These are phyloP conservation scores for Hassar affinis DNA, from an alignment of 2,113 vertebrate species.

Conservation along the genomic window DNA sequence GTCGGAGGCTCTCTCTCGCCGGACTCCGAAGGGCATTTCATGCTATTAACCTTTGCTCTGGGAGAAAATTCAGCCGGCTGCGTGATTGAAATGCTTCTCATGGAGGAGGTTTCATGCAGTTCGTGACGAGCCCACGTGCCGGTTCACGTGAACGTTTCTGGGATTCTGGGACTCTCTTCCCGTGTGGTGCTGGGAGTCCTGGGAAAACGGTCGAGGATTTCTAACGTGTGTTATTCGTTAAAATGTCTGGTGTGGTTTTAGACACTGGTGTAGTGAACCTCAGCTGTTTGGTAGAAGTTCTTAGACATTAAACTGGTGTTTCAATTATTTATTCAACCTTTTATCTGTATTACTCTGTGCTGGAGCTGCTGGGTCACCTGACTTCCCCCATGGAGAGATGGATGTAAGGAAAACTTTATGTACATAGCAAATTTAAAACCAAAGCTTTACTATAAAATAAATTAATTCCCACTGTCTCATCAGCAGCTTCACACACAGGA, in stretches of 20 bases:
- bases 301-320: no score
- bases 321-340: no score
- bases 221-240: no score
- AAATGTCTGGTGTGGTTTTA: neutral
- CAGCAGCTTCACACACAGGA: no score
- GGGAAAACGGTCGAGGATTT: no score
- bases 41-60: conserved; percentile 57
- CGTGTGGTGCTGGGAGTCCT: neutral
- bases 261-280: neutral
- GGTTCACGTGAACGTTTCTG: conserved; percentile 47
- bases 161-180: conserved; percentile 47
- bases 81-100: conserved; percentile 55
- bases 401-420: no score
- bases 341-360: no score
- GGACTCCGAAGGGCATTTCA: conserved; percentile 54
- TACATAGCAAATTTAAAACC: no score
- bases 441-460: no score
- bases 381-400: no score
- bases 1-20: conserved; percentile 44
- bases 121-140: conserved; percentile 10
- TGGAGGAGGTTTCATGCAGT: conserved; percentile 29
- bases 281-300: neutral
- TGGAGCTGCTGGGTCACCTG: no score
- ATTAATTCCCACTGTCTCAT: no score
- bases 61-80: conserved; percentile 45